Percentiles rank a stretch among this genome's conserved stretches.
These are phyloP conservation scores for Ferdinandea cuprea DNA, from an alignment of 2,888 invertebrate species.

Conservation along the genomic window DNA sequence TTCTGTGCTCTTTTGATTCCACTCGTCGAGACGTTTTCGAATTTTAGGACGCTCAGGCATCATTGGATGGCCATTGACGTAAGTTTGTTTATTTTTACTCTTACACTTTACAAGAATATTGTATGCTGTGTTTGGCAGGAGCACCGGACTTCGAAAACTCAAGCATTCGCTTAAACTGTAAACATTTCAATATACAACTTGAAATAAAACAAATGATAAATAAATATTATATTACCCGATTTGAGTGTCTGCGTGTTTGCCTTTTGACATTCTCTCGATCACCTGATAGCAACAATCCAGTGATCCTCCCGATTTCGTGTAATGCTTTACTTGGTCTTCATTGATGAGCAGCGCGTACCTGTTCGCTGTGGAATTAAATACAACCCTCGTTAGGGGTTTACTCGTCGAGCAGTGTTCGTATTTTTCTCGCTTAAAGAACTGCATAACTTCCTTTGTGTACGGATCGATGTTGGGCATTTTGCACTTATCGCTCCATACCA, in stretches of 20 bases:
- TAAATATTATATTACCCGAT: conserved; percentile 75
- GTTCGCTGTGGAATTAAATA: conserved; percentile 76
- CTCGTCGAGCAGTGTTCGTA: conserved; percentile 84
- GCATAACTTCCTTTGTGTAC: conserved; percentile 84
- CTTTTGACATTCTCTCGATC: conserved; percentile 78
- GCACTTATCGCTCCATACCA: conserved; percentile 85
- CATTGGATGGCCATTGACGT: conserved; percentile 84
- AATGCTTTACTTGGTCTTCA: conserved; percentile 76
- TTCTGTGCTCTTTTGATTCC: conserved; percentile 75
- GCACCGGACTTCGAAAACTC: conserved; percentile 82
- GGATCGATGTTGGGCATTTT: conserved; percentile 86
- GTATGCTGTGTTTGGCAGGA: conserved; percentile 82
- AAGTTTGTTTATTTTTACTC: conserved; percentile 78
- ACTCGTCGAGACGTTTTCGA: conserved; percentile 82
- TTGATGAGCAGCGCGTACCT: conserved; percentile 79
- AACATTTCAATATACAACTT: not conserved
- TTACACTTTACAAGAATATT: conserved; percentile 84
- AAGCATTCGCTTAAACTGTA: conserved; percentile 82
- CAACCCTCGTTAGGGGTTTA: conserved; percentile 79
- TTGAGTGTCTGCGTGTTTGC: conserved; percentile 78
- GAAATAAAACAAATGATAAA: not conserved
- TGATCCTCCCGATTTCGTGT: conserved; percentile 74
- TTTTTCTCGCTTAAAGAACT: conserved; percentile 84
- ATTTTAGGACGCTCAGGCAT: conserved; percentile 84
- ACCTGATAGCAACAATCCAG: conserved; percentile 81